Conservation (phyloP, 2,113 vertebrate species). For the Dunckerocampus dactyliophorus region DNA sequence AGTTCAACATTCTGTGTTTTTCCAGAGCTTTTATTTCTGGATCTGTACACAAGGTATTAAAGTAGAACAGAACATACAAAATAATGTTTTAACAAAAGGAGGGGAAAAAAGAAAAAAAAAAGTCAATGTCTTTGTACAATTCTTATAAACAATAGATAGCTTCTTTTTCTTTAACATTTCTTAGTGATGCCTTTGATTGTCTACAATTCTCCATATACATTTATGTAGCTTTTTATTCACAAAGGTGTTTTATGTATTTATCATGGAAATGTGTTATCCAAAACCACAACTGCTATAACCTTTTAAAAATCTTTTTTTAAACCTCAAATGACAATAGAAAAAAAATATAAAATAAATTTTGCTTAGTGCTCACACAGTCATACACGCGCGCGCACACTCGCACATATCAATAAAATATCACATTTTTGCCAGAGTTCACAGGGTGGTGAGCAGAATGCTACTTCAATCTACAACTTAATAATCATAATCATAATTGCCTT, state of each 20-base stretch:
- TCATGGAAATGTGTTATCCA: constrained; percentile 57
- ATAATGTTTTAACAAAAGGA: constrained; percentile 88
- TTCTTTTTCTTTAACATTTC: constrained; percentile 80
- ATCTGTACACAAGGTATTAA: constrained; percentile 99
- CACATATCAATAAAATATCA: constrained; percentile 73
- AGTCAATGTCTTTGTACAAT: constrained; percentile 95
- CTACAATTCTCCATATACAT: constrained; percentile 84
- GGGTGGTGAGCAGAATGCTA: constrained; percentile 49
- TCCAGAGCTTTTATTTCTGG: constrained; percentile 99
- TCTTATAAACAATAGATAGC: constrained; percentile 96
- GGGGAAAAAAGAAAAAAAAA: constrained; percentile 50
- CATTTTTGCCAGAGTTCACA: constrained; percentile 72
- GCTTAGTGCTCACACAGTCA: constrained; percentile 65
- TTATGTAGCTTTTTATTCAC: constrained; percentile 73
- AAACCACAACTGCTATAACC: constrained; percentile 60
- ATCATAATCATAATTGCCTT: constrained; percentile 73
- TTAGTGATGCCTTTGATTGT: constrained; percentile 95
- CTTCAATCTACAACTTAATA: constrained; percentile 70
- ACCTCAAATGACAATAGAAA: constrained; percentile 72
- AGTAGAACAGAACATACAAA: constrained; percentile 99
- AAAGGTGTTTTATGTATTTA: constrained; percentile 60
- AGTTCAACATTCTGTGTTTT: constrained; percentile 58
- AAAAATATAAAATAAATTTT: constrained; percentile 71
- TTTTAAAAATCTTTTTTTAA: constrained; percentile 47
- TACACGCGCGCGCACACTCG: constrained; percentile 53